A percentile compares a stretch with the other conserved stretches of the same genome.
Conservation (phyloP, 2,113 vertebrate species). For the Chaetops frenatus region DNA sequence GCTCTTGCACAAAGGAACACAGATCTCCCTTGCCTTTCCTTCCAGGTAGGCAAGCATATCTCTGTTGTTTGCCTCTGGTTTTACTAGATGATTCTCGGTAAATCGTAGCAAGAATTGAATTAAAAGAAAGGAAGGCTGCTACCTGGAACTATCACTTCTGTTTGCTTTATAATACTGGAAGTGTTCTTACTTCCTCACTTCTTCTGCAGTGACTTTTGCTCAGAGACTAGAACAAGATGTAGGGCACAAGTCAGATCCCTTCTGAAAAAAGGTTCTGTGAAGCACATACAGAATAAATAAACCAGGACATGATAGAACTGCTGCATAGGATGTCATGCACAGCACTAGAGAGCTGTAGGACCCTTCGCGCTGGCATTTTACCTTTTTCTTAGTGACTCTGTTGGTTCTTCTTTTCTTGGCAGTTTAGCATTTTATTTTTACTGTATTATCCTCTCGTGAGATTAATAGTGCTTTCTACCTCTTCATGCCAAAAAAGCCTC, state of each 20-base stretch:
- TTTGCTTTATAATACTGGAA: neutral
- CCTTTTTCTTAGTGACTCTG: neutral
- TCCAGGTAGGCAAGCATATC: neutral
- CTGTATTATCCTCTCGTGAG: neutral
- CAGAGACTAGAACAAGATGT: neutral
- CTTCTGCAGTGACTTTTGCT: neutral
- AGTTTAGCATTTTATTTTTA: neutral
- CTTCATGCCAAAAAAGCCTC: neutral
- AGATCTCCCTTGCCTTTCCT: neutral
- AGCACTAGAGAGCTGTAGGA: neutral
- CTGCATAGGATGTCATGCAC: neutral
- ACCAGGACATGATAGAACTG: neutral
- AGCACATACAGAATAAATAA: neutral
- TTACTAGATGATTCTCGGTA: neutral
- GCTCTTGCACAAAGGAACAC: neutral
- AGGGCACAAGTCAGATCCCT: neutral
- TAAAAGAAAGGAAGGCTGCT: neutral
- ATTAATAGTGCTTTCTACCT: neutral
- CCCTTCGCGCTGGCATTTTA: neutral
- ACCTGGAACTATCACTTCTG: accelerated
- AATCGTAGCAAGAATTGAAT: neutral
- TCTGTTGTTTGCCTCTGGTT: neutral
- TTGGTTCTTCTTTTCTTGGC: neutral
- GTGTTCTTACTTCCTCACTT: neutral
- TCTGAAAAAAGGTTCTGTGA: neutral